Conservation (phyloP, 2,888 invertebrate species). For the Drosophila engyochracea region DNA sequence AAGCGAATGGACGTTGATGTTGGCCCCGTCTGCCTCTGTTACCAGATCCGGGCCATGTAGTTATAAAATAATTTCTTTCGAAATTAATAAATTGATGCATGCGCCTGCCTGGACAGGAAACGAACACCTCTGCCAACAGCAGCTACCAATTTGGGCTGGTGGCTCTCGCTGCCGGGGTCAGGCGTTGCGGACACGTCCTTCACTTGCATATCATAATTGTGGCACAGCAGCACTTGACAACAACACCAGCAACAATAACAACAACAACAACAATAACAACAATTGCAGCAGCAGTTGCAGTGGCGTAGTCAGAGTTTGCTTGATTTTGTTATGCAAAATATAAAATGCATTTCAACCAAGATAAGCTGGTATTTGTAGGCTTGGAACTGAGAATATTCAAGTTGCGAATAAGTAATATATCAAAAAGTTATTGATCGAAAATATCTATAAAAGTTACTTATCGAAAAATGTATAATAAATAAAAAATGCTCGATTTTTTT, state of each 20-base stretch:
- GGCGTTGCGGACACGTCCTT: slow-evolving; percentile 52
- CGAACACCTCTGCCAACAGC: slow-evolving; percentile 51
- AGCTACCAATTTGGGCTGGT: slow-evolving; percentile 46
- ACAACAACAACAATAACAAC: not conserved
- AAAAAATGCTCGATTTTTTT: not conserved
- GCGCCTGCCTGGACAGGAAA: slow-evolving; percentile 55
- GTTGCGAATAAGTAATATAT: not conserved
- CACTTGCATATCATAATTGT: slow-evolving; percentile 55
- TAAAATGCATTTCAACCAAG: not conserved
- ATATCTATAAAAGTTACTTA: too few species aligned
- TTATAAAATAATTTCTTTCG: slow-evolving; percentile 75
- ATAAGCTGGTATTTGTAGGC: not conserved
- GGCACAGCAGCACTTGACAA: slow-evolving; percentile 45
- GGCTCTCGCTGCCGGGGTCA: slow-evolving; percentile 10
- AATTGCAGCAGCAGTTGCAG: slow-evolving; percentile 9
- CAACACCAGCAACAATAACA: not conserved
- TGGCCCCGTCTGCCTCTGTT: slow-evolving; percentile 6
- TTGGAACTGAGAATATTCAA: not conserved
- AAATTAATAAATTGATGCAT: slow-evolving; percentile 80
- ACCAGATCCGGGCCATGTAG: slow-evolving; percentile 41
- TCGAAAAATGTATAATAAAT: too few species aligned
- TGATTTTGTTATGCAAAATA: too few species aligned
- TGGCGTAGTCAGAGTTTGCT: slow-evolving; percentile 24
- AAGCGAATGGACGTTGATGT: slow-evolving; percentile 41
- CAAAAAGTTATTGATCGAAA: too few species aligned